Percentiles rank a stretch among this genome's conserved stretches.
phyloP scores from a whole-genome alignment of 1,140 invertebrate genomes.

The Ladona fulva region DNA sequence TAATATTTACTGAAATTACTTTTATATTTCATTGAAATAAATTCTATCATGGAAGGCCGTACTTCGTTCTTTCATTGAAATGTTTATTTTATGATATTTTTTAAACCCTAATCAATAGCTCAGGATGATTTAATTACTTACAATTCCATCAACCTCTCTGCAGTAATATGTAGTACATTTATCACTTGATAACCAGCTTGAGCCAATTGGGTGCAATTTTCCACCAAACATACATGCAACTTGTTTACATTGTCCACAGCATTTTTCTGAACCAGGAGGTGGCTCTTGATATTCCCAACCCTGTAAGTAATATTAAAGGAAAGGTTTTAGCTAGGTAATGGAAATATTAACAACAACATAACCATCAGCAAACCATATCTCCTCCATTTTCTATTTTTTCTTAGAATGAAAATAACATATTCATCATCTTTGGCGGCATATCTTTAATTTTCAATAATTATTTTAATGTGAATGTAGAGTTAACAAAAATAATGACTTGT shows the following conservation, averaged over 20 bases:
- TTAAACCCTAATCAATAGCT: not conserved
- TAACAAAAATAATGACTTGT: too few species aligned
- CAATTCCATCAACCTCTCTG: constrained; percentile 40
- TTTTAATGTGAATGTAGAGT: too few species aligned
- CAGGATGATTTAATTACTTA: constrained; percentile 32
- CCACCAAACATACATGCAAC: constrained; percentile 51
- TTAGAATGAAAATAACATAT: too few species aligned
- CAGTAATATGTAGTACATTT: constrained; percentile 57
- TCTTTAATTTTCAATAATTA: too few species aligned
- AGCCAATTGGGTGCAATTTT: constrained; percentile 39
- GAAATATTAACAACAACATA: too few species aligned
- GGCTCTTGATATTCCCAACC: constrained; percentile 41
- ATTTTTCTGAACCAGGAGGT: constrained; percentile 34
- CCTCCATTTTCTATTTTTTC: too few species aligned
- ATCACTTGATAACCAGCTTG: constrained; percentile 51
- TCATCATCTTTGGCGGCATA: too few species aligned
- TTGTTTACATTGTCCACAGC: constrained; percentile 63
- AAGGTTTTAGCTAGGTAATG: constrained; percentile 16
- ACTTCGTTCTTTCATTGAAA: too few species aligned
- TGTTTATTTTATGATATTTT: constrained; percentile 7
- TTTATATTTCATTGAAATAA: too few species aligned
- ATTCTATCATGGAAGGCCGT: too few species aligned
- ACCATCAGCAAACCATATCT: too few species aligned
- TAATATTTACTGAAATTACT: too few species aligned
- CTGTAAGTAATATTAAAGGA: constrained; percentile 17